Conservation (phyloP, 2,888 invertebrate species). For the Drosophila formosana region DNA sequence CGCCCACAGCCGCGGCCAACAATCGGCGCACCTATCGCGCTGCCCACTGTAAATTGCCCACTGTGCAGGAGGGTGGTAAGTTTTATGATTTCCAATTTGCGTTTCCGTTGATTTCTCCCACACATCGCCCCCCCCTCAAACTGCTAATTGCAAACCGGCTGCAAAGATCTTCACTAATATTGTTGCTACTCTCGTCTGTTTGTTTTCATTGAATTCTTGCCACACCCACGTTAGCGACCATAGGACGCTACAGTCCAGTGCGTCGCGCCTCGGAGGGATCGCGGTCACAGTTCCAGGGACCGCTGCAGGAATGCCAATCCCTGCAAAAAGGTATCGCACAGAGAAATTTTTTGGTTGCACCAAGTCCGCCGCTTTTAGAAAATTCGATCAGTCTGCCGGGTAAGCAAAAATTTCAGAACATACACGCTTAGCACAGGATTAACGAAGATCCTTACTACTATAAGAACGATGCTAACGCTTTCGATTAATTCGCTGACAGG, state of each 20-base stretch:
- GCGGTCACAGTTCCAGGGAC: constrained; percentile 87
- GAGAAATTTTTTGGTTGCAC: constrained; percentile 85
- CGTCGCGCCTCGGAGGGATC: constrained; percentile 93
- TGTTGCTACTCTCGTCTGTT: not conserved
- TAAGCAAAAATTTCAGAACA: constrained; percentile 66
- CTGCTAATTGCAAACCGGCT: not conserved
- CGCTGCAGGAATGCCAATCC: constrained; percentile 92
- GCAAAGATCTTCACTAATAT: constrained; percentile 29
- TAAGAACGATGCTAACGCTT: not conserved
- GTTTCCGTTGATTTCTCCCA: not conserved
- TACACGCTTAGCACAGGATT: constrained; percentile 1
- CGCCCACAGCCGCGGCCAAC: constrained; percentile 68
- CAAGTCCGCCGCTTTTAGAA: constrained; percentile 85
- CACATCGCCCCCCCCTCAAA: not conserved
- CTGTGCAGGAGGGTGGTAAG: constrained; percentile 92
- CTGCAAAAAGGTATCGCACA: constrained; percentile 87
- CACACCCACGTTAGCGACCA: constrained; percentile 55
- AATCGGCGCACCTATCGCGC: constrained; percentile 82
- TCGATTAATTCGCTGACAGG: constrained; percentile 82
- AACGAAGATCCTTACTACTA: no score
- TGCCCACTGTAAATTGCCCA: constrained; percentile 86
- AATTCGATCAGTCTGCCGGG: constrained; percentile 85
- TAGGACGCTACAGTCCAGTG: constrained; percentile 93
- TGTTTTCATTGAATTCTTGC: not conserved
- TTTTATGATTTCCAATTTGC: constrained; percentile 22